Conservation (phyloP, 2,113 vertebrate species). For the Lepisosteus oculatus region DNA sequence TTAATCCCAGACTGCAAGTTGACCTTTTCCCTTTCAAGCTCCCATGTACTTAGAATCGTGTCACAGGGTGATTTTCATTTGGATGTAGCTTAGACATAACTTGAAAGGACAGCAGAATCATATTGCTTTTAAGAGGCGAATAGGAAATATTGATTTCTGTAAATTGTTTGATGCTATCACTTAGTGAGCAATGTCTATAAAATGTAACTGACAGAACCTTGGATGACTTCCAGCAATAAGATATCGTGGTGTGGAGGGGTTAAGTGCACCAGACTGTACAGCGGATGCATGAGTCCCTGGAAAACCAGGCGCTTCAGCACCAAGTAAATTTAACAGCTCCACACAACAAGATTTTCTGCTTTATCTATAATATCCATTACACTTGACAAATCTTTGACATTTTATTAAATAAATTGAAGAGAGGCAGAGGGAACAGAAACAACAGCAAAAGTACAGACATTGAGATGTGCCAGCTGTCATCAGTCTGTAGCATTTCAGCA, state of each 20-base stretch:
- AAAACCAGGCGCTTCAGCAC: slow-evolving; percentile 14
- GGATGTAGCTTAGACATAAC: slow-evolving; percentile 35
- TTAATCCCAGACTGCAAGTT: background rate
- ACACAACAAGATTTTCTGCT: slow-evolving; percentile 48
- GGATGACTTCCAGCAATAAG: slow-evolving; percentile 51
- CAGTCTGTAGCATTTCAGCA: slow-evolving; percentile 59
- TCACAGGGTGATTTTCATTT: slow-evolving; percentile 31
- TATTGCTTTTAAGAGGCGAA: slow-evolving; percentile 52
- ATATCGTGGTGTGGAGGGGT: slow-evolving; percentile 21
- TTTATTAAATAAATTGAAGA: slow-evolving; percentile 75
- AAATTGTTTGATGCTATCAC: slow-evolving; percentile 61
- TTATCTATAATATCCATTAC: slow-evolving; percentile 64
- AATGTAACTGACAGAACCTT: slow-evolving; percentile 42
- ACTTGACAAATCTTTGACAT: slow-evolving; percentile 69
- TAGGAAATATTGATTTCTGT: slow-evolving; percentile 57
- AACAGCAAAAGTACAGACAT: slow-evolving; percentile 49
- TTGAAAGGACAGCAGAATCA: slow-evolving; percentile 38
- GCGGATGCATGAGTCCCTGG: background rate
- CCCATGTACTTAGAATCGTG: background rate
- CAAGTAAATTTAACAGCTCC: slow-evolving; percentile 63
- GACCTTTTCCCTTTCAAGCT: background rate
- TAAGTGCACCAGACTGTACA: background rate
- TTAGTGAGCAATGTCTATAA: slow-evolving; percentile 50
- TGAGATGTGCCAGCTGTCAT: slow-evolving; percentile 69
- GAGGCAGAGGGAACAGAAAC: slow-evolving; percentile 49